These are phyloP conservation scores for Tokudaia muenninki DNA, from an alignment of 2,797 vertebrate species.

Conservation along the genomic window DNA sequence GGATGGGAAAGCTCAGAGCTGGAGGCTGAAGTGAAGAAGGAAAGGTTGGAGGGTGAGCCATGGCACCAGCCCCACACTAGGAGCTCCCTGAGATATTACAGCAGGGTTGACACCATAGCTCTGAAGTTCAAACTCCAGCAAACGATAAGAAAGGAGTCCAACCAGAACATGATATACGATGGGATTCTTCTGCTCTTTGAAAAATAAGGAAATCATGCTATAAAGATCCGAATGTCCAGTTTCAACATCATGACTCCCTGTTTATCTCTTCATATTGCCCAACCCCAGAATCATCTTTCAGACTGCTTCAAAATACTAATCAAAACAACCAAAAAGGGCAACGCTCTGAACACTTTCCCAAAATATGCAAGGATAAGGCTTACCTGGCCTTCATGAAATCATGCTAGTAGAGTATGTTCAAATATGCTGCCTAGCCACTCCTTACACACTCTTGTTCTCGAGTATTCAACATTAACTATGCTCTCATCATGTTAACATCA, in stretches of 20 bases:
- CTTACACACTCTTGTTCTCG: not conserved
- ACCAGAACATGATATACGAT: conserved; percentile 80
- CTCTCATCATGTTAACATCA: not conserved
- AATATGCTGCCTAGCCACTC: conserved; percentile 12
- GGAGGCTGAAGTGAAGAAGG: conserved; percentile 84
- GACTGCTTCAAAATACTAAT: conserved; percentile 48
- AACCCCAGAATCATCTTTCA: conserved; percentile 68
- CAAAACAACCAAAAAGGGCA: not conserved
- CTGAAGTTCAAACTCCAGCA: conserved; percentile 82
- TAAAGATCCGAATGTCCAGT: conserved; percentile 77
- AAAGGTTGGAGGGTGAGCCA: conserved; percentile 82
- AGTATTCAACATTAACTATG: conserved; percentile 35
- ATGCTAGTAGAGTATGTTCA: conserved; percentile 21
- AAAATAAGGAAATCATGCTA: conserved; percentile 83
- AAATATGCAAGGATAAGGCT: conserved; percentile 54
- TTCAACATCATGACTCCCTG: conserved; percentile 78
- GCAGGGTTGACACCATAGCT: conserved; percentile 80
- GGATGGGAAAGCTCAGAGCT: conserved; percentile 83
- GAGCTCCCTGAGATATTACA: conserved; percentile 81
- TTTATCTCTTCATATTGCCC: conserved; percentile 70
- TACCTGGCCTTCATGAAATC: conserved; percentile 63
- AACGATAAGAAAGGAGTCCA: conserved; percentile 81
- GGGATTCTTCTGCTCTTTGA: conserved; percentile 81
- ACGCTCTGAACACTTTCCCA: conserved; percentile 37
- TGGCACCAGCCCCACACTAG: conserved; percentile 80